Evolutionary conservation across 2,113 vertebrate genomes (phyloP), one percentile per base, ranked within the genome.

Genomic region (Planiliza haematocheilus): DNA sequence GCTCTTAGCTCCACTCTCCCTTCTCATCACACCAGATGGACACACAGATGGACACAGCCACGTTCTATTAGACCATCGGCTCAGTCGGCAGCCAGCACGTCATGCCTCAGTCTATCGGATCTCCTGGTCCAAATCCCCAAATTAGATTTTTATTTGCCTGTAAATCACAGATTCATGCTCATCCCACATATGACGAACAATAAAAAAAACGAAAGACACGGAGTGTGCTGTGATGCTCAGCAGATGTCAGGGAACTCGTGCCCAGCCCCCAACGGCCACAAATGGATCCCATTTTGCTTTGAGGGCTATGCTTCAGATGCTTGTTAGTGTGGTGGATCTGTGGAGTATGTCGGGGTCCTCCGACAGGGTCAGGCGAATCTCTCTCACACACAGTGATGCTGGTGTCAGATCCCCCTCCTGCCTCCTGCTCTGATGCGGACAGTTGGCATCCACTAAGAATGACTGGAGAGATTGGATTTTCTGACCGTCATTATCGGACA

Each of bases 11-110:
- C 49, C 57, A 62, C 45, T 58, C 52, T 76, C 48, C 42, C 67
- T 75, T 46, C 45, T 72, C 49, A 41, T 89, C 77, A 50, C 82
- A 81, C 65, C 92, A 93, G 92, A 92, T 93, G 93, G 92, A 91
- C 82, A 42, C 89, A 86, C 92, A 94, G 93, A 93, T 93, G 92
- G 92, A 93, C 90, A 75, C 82, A 67, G 78, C 70, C 4, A 85
- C 30, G 70, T 86, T 88, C 77, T 72, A 70, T 87, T 84, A 67
- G 81, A 79, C 86, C 86, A 51, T 73, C 63, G 50, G 73, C 90
- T 87, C 82, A 55, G 72, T 68, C 83, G 50, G 66, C 81, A 84
- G 85, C 86, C 88, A 85, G 77, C 56, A 49, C 60, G 58, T 83
- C 83, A 91, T 57, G 76, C 87, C 68, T 73, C 68, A 76, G 88